phyloP scores from a whole-genome alignment of 2,888 invertebrate genomes.

The Pharmacophagus antenor region DNA sequence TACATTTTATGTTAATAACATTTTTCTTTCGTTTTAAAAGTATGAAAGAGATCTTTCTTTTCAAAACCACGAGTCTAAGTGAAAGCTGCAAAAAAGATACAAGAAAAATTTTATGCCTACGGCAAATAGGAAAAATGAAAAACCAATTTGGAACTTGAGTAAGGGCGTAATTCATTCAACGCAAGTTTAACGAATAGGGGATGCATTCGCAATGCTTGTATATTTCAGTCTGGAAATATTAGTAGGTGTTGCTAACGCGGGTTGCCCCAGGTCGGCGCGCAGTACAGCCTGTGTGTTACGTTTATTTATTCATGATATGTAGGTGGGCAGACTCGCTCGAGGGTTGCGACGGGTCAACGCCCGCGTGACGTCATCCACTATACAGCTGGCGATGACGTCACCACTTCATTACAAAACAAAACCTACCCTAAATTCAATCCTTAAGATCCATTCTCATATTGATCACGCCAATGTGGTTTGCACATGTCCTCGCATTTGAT shows the following conservation, averaged over 20 bases:
- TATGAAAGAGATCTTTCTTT: slow-evolving; percentile 14
- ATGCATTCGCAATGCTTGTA: slow-evolving; percentile 25
- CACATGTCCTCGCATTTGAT: slow-evolving; percentile 63
- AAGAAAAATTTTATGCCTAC: slow-evolving; percentile 13
- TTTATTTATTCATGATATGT: slow-evolving; percentile 71
- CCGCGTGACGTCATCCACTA: slow-evolving; percentile 75
- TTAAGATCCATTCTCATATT: slow-evolving; percentile 61
- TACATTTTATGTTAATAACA: slow-evolving; percentile 4
- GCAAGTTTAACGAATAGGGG: slow-evolving; percentile 11
- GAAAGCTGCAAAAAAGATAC: slow-evolving; percentile 10
- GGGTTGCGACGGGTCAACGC: slow-evolving; percentile 68
- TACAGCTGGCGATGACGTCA: slow-evolving; percentile 78
- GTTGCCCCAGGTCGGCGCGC: slow-evolving; percentile 71
- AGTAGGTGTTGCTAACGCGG: slow-evolving; percentile 46
- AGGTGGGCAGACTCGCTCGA: slow-evolving; percentile 54
- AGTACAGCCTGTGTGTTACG: slow-evolving; percentile 53
- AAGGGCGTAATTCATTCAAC: slow-evolving; percentile 14
- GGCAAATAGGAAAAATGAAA: slow-evolving; percentile 4
- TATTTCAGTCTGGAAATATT: slow-evolving; percentile 35
- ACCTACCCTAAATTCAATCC: slow-evolving; percentile 52
- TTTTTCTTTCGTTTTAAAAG: neutral
- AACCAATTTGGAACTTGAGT: neutral
- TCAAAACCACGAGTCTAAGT: slow-evolving; percentile 16
- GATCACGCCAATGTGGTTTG: slow-evolving; percentile 51
- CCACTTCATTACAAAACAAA: slow-evolving; percentile 55